Conservation (phyloP, 2,797 vertebrate species). For the Epinephelus awoara region DNA sequence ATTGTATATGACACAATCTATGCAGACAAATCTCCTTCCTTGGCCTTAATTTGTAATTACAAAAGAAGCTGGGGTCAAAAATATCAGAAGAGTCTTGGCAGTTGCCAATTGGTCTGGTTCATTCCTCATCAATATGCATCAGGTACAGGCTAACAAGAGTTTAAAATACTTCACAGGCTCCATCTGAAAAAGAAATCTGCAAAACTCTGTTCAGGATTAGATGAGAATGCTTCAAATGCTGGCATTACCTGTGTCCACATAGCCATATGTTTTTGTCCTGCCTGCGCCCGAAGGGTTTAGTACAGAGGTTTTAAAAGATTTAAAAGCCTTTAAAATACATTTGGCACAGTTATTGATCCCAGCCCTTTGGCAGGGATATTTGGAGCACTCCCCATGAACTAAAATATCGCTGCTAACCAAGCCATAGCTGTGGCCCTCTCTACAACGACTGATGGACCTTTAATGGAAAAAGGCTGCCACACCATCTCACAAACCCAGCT, state of each 20-base stretch:
- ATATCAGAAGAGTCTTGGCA: background rate
- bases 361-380: background rate
- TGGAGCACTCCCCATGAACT: background rate
- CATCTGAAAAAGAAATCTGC: background rate
- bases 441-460: background rate
- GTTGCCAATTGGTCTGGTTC: background rate
- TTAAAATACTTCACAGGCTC: conserved; percentile 1
- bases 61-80: background rate
- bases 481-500: background rate
- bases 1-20: background rate
- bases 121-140: background rate
- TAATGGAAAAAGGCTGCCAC: conserved; percentile 1
- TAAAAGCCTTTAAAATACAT: background rate
- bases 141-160: background rate
- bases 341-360: background rate
- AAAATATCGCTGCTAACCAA: background rate
- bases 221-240: background rate
- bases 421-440: background rate
- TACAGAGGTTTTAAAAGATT: background rate
- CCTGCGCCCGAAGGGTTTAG: background rate
- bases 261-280: background rate
- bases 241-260: background rate
- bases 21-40: background rate
- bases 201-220: background rate
- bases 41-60: background rate